phyloP scores from a whole-genome alignment of 2,888 invertebrate genomes.

The Ischnura elegans region DNA sequence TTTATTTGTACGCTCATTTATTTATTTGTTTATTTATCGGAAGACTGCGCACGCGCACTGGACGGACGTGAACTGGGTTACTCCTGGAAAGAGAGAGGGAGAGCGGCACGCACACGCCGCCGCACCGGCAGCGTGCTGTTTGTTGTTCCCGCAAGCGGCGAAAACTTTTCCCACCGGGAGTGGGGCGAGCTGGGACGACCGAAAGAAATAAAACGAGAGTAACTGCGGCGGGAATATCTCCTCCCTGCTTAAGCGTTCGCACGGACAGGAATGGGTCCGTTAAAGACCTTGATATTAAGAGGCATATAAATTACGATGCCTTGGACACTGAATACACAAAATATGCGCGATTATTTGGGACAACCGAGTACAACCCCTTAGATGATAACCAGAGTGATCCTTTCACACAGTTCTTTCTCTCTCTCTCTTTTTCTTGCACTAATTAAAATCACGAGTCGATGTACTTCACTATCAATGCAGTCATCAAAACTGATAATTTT shows the following conservation, averaged over 20 bases:
- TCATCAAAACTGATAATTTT: no score
- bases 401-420: no score
- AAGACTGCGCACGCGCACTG: background rate
- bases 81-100: background rate
- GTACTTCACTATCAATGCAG: no score
- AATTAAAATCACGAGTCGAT: no score
- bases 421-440: no score
- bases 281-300: background rate
- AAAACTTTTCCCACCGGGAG: background rate
- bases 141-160: background rate
- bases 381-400: no score
- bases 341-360: no score
- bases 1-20: background rate
- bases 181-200: no score
- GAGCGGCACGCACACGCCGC: background rate
- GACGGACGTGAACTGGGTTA: background rate
- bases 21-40: constrained; percentile 18
- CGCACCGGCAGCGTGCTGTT: background rate
- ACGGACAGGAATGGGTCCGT: background rate
- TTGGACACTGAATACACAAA: no score
- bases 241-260: background rate
- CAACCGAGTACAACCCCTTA: no score
- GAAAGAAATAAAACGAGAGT: background rate
- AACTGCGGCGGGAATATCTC: background rate
- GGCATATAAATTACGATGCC: background rate